Percentiles rank a stretch among this genome's conserved stretches.
Conservation (phyloP, 1,140 invertebrate species). For the Ceratosolen solmsi region DNA sequence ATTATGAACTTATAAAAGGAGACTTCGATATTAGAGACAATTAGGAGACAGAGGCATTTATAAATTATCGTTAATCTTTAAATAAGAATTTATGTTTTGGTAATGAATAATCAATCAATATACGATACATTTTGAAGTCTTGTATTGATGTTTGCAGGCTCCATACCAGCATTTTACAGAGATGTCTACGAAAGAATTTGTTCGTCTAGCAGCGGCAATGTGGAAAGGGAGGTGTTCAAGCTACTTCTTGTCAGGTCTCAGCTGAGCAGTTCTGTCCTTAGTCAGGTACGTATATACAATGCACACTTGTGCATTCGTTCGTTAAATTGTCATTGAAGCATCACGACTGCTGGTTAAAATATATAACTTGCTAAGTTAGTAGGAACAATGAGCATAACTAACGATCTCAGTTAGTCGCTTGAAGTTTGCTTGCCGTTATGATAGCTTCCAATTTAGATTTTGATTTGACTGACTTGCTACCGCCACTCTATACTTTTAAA, state of each 20-base stretch:
- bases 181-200: conserved; percentile 78
- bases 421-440: too few relatives aligned
- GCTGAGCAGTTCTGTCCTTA: conserved; percentile 75
- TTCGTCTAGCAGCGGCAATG: conserved; percentile 77
- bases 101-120: background rate
- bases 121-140: background rate
- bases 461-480: too few relatives aligned
- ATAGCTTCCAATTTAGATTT: too few relatives aligned
- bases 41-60: too few relatives aligned
- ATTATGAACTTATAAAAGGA: too few relatives aligned
- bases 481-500: too few relatives aligned
- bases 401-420: too few relatives aligned
- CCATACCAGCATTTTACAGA: conserved; percentile 78
- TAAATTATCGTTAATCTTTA: too few relatives aligned
- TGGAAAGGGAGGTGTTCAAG: conserved; percentile 78
- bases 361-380: too few relatives aligned
- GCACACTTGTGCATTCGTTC: background rate
- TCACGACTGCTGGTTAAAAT: background rate
- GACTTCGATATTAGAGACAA: too few relatives aligned
- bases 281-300: conserved; percentile 72
- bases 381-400: too few relatives aligned
- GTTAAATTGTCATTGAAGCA: background rate
- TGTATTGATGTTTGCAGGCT: conserved; percentile 69
- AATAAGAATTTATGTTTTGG: too few relatives aligned
- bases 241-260: conserved; percentile 78